A percentile compares a stretch with the other conserved stretches of the same genome.
Conservation (phyloP, 1,140 invertebrate genomes). For the Musca vetustissima region DNA sequence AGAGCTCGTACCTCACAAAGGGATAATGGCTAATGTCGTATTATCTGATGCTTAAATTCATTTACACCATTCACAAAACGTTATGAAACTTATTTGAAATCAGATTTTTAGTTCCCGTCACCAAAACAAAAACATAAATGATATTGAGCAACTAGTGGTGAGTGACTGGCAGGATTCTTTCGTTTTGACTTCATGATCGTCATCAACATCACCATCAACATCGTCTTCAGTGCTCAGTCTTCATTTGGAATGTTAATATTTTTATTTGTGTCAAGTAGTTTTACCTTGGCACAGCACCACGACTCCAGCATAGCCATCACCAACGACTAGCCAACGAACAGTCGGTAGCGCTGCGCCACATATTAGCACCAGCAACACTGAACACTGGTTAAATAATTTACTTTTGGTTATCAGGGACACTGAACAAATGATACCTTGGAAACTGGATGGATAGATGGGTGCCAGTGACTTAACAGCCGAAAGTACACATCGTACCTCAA, state of each 20-base stretch:
- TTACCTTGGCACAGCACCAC: slow-evolving; percentile 10
- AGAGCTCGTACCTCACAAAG: neutral
- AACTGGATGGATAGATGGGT: no score
- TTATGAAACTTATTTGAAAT: slow-evolving; percentile 11
- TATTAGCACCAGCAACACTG: neutral
- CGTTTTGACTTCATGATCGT: neutral
- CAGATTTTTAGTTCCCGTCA: slow-evolving; percentile 3
- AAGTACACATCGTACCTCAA: no score
- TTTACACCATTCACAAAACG: neutral
- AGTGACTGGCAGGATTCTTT: slow-evolving; percentile 16
- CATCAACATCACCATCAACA: neutral
- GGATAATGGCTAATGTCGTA: neutral
- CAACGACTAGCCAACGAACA: neutral
- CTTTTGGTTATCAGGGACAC: no score
- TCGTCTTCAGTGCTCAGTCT: no score
- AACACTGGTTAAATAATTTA: neutral
- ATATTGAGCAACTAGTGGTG: slow-evolving; percentile 1
- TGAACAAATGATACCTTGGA: no score
- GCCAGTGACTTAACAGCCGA: no score
- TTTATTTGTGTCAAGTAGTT: slow-evolving; percentile 18
- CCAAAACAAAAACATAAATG: neutral
- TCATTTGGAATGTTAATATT: slow-evolving; percentile 17
- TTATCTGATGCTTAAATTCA: neutral
- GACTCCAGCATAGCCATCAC: neutral
- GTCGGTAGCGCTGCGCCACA: neutral